Percentiles rank a stretch among this genome's conserved stretches.
Evolutionary conservation across 2,888 invertebrate species (phyloP).

Genomic region (Ditylenchus weischeri): DNA sequence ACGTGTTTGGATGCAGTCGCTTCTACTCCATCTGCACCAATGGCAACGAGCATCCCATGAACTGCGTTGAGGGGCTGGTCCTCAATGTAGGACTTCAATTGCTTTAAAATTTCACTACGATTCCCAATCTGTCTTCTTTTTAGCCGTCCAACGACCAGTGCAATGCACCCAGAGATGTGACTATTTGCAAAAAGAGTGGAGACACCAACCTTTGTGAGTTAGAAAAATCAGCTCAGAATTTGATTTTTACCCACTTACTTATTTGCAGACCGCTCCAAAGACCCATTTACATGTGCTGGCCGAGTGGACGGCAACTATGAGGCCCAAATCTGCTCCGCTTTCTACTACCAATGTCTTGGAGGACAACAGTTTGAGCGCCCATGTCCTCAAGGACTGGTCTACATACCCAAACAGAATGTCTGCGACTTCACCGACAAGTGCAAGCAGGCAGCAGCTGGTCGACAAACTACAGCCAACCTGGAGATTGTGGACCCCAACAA

Average conservation of each 20-base stretch:
- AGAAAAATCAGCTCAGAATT: too few species aligned
- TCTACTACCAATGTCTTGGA: conserved; percentile 14
- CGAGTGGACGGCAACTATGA: conserved; percentile 21
- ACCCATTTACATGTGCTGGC: conserved; percentile 21
- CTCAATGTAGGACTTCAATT: neutral
- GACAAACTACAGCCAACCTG: neutral
- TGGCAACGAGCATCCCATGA: conserved; percentile 16
- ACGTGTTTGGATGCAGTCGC: conserved; percentile 27
- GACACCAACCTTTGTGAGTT: neutral
- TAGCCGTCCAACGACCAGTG: conserved; percentile 18
- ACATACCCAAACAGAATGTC: conserved; percentile 1
- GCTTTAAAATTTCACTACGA: neutral
- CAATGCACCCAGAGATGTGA: conserved; percentile 12
- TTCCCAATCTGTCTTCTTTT: too few species aligned
- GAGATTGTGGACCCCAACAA: neutral
- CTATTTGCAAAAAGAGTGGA: conserved; percentile 5
- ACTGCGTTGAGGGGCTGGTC: conserved; percentile 18
- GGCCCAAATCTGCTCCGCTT: conserved; percentile 11
- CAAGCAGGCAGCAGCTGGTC: neutral
- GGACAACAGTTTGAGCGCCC: conserved; percentile 8
- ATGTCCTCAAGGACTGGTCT: conserved; percentile 22
- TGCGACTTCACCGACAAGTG: conserved; percentile 1
- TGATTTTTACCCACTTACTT: too few species aligned
- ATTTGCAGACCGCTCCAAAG: conserved; percentile 16
- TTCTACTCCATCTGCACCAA: conserved; percentile 26